Base-by-base conservation (phyloP, 1,140 invertebrate species). In the Musca domestica region DNA sequence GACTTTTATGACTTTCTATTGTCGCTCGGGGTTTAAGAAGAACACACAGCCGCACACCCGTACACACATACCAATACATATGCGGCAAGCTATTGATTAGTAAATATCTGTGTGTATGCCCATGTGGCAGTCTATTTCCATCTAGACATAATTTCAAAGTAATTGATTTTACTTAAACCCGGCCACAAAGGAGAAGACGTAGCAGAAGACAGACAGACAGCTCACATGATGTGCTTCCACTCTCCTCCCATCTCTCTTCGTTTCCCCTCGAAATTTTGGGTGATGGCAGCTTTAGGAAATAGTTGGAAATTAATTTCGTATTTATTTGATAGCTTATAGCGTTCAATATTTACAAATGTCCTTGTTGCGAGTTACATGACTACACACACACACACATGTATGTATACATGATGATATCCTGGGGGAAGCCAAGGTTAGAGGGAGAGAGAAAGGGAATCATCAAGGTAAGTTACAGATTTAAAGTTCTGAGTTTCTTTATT, bases 1-100 rank as follows among this genome's bases (percentile, higher is more conserved):
- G 56, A 61, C 56, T 61, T 61, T 61, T 61, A 61, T 61, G 56
- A 61, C 56, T 61, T 61, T 61, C 56, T 61, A 61, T 61, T 61
- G 56, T 25, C 54, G 14, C 54, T 41, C 2, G 34, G 34, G 34
- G 4, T 41, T 7, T 41, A n/a, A n/a, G n/a, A n/a, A n/a, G n/a
- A n/a, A n/a, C n/a, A n/a, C n/a, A n/a, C n/a, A n/a, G n/a, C n/a
- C 12, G 34, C 27, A 4, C 27, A 30, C 27, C 15, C 9, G 27
- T 1, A 27, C 52, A 56, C 52, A 56, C 1, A 27, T 7, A 27
- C 25, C 15, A 12, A 27, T 25, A 27, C 17, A 56, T n/a, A 56
- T n/a, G 27, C 6, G 2, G n/a, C 4, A 27, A 17, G 27, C 52
- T 27, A 51, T 51, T 20, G 34, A 41, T 41, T 41, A 41, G 34